Conservation (phyloP, 2,797 vertebrate species). For the Protonibea diacanthus region DNA sequence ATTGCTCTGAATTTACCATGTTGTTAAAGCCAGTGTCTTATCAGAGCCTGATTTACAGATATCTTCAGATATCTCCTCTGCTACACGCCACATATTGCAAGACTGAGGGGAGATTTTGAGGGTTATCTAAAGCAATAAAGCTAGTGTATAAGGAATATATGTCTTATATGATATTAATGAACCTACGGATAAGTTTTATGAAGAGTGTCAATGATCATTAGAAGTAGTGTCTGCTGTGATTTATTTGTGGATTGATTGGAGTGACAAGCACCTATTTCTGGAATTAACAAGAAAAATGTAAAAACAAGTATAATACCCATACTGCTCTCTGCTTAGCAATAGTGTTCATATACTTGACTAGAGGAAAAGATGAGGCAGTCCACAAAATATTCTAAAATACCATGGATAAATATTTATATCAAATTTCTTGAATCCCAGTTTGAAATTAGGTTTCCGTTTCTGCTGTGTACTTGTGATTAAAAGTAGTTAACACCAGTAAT, state of each 20-base stretch:
- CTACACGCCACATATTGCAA: too few species aligned
- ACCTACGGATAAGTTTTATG: not conserved
- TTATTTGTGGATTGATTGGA: not conserved
- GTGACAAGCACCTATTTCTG: slow-evolving; percentile 4
- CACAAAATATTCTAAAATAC: not conserved
- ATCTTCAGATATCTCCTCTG: not conserved
- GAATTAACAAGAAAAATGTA: not conserved
- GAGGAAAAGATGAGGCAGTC: not conserved
- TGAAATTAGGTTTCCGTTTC: not conserved
- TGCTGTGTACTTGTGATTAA: not conserved
- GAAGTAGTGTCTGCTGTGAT: not conserved
- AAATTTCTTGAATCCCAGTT: not conserved
- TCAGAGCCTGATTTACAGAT: slow-evolving; percentile 13
- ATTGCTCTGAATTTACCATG: slow-evolving; percentile 12
- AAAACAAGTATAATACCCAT: not conserved
- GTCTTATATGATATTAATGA: not conserved
- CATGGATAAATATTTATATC: too few species aligned
- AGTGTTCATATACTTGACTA: not conserved
- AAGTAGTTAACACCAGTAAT: not conserved
- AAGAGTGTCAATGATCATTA: not conserved
- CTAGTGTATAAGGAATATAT: not conserved
- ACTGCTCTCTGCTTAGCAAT: not conserved
- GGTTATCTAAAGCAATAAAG: not conserved
- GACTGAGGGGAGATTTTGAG: not conserved
- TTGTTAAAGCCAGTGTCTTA: slow-evolving; percentile 17